Evolutionary conservation across 1,140 invertebrate genomes (phyloP), one percentile per base, ranked within the genome.

Genomic region (Trachymyrmex cornetzi): DNA sequence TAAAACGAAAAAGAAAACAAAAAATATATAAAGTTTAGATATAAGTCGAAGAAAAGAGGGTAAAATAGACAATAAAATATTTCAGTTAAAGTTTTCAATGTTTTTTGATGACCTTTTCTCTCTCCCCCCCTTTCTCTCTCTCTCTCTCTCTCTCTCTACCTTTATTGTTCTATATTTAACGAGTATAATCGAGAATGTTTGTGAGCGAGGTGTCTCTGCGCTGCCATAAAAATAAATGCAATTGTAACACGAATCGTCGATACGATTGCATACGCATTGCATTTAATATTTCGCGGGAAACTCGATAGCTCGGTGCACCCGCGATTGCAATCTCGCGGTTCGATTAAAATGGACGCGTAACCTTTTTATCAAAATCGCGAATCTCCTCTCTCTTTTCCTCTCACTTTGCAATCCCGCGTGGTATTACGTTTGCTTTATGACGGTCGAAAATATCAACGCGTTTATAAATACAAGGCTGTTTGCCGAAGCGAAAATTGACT

Each of bases 311-410:
- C 69, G 80, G 24, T 84, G 80, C 55, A 34, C 80, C 80, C 69
- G 69, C 80, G 80, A 74, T 84, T 84, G 69, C 80, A 84, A 84
- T 84, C 80, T 84, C 80, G 80, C 55, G 80, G 80, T 75, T 84
- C 80, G 80, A 84, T 84, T 84, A 84, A 84, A 84, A 75, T 59
- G 57, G 61, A 59, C 72, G 72, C 84, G 69, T 69, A 75, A 87
- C 27, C 75, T 80, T 87, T 79, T 86, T 80, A 82, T 72, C 69
- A 85, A 85, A 84, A 84, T 74, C 69, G 57, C 55, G 69, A 55
- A 75, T 84, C 34, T 69, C 77, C 79, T 57, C 48, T 71, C 61
- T 27, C 61, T 48, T n/a, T 53, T 53, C 44, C 34, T n/a, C 57
- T 66, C 30, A 38, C 64, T 80, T 61, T 59, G 80, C 69, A 84